Evolutionary conservation across 2,113 vertebrate genomes (phyloP), one percentile per base, ranked within the genome.

Genomic region (Heliornis fulica): DNA sequence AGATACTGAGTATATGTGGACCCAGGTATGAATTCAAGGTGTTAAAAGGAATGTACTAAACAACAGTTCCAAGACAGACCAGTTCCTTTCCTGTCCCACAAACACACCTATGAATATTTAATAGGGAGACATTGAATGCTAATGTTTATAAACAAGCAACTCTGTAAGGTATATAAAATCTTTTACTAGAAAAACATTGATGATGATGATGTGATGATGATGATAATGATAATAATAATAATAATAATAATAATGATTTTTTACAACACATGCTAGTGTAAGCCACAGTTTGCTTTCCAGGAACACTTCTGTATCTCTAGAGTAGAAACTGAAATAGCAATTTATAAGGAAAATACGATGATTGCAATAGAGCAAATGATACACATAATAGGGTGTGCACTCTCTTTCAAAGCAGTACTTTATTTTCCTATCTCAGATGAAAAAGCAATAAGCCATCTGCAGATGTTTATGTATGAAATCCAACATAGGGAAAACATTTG

Each of bases 391-490:
- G 38, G 38, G 64, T 29, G 65, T 89, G 59, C 60, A 61, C 57
- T 76, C 34, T 79, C 64, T 43, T 90, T 76, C 51, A 46, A 90
- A 88, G 76, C 69, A 90, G 51, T 45, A n/a, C 31, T 76, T 29
- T 88, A 69, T 83, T 93, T 74, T 63, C 41, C 5, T 75, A 40
- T 34, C 57, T 69, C 87, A 36, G 88, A 69, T 80, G 75, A 69
- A 75, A 77, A 75, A 90, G 69, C 89, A 94, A 53, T 80, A 74
- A 96, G 45, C 83, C 87, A 92, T 94, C 87, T 96, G 94, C 72
- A 95, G 91, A 91, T 86, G 81, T 95, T 89, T 94, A 68, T 34
- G 6, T 61, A 76, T 80, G 65, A 95, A 97, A 96, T 87, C 83
- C 95, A 90, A 45, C 80, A 68, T 4, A 83, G 51, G 51, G 53